Percentiles rank a stretch among this genome's conserved stretches.
phyloP scores from a whole-genome alignment of 2,797 vertebrate species.

The Nasua narica region DNA sequence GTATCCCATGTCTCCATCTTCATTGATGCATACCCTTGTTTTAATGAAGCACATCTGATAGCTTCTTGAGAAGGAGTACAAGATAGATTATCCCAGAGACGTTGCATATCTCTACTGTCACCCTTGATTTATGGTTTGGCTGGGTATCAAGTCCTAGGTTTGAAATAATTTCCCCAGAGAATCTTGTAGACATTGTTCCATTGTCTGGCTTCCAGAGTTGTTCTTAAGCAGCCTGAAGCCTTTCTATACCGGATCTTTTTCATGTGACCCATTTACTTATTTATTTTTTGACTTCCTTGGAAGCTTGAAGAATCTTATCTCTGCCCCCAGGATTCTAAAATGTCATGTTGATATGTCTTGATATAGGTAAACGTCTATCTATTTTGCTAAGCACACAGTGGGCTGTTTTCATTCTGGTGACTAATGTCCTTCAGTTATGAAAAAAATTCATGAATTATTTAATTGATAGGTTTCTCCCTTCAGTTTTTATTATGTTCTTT shows the following conservation, averaged over 20 bases:
- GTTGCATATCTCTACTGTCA: not conserved
- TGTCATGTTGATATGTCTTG: not conserved
- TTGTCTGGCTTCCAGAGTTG: not conserved
- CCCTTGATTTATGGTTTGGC: constrained; percentile 27
- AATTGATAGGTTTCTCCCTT: not conserved
- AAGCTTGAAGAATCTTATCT: not conserved
- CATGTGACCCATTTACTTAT: not conserved
- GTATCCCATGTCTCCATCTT: not conserved
- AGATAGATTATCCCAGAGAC: not conserved
- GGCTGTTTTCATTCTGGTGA: not conserved
- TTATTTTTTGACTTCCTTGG: not conserved
- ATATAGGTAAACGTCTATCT: not conserved
- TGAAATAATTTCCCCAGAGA: constrained; percentile 1
- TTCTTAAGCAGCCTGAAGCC: not conserved
- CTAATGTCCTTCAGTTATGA: not conserved
- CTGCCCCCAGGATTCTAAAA: not conserved
- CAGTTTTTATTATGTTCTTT: not conserved
- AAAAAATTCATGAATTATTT: not conserved
- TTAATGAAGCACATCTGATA: not conserved
- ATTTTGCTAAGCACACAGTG: not conserved
- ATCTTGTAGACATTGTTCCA: not conserved
- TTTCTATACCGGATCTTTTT: not conserved
- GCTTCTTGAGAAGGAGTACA: not conserved
- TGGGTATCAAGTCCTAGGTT: not conserved
- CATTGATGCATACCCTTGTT: not conserved